A percentile compares a stretch with the other conserved stretches of the same genome.
These are phyloP conservation scores for Baronia brevicornis DNA, from an alignment of 2,888 invertebrate genomes.

Conservation along the genomic window DNA sequence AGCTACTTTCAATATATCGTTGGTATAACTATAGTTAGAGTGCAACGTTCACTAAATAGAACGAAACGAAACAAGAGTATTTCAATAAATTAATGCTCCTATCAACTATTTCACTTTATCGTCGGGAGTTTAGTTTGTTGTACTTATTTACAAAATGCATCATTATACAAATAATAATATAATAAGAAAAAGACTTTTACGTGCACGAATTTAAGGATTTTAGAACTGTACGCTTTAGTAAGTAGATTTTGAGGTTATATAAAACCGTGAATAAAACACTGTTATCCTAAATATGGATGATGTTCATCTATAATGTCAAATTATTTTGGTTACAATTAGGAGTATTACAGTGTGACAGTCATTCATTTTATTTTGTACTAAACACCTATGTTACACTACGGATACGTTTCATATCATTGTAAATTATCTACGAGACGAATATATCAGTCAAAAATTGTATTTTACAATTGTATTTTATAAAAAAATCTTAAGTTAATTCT, in stretches of 20 bases:
- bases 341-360: conserved; percentile 24
- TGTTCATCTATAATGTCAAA: conserved; percentile 19
- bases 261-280: conserved; percentile 10
- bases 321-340: conserved; percentile 14
- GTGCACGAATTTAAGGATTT: conserved; percentile 27
- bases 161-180: conserved; percentile 47
- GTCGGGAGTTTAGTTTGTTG: conserved; percentile 46
- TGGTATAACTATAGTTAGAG: conserved; percentile 63
- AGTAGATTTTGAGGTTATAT: conserved; percentile 11
- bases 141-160: conserved; percentile 74
- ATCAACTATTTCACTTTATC: conserved; percentile 50
- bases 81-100: conserved; percentile 67
- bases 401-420: conserved; percentile 63
- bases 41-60: conserved; percentile 70
- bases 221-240: conserved; percentile 16
- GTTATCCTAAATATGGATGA: conserved; percentile 9
- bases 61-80: conserved; percentile 65
- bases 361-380: conserved; percentile 59
- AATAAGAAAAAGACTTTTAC: conserved; percentile 26
- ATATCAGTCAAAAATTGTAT: conserved; percentile 70
- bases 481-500: conserved; percentile 34
- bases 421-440: conserved; percentile 65
- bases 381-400: conserved; percentile 64
- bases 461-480: conserved; percentile 54
- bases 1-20: conserved; percentile 63